Percentiles rank a stretch among this genome's conserved stretches.
phyloP scores from a whole-genome alignment of 1,140 invertebrate genomes.

The Orchestia grillus region DNA sequence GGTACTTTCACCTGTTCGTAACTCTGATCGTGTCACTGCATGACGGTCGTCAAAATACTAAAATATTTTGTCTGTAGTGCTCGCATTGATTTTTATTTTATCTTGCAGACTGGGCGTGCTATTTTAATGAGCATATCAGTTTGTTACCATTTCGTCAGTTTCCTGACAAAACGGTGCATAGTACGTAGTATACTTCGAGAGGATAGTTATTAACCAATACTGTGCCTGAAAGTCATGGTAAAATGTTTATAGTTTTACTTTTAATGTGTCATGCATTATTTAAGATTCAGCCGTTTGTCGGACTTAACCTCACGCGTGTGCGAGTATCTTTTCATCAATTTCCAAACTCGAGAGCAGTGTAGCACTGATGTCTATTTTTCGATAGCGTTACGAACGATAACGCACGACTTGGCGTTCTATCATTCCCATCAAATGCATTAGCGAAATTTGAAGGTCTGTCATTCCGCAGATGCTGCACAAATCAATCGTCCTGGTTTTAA shows the following conservation, averaged over 20 bases:
- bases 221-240: too few species aligned
- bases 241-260: too few species aligned
- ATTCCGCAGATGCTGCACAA: background rate
- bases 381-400: background rate
- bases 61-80: background rate
- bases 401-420: background rate
- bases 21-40: background rate
- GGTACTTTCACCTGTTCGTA: background rate
- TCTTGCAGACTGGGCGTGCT: background rate
- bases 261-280: too few species aligned
- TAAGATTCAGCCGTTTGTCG: too few species aligned
- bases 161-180: too few species aligned
- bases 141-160: too few species aligned
- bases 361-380: background rate
- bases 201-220: too few species aligned
- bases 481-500: background rate
- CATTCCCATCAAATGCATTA: background rate
- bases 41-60: background rate
- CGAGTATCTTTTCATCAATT: too few species aligned
- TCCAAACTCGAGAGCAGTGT: too few species aligned
- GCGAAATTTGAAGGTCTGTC: background rate
- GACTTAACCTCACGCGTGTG: too few species aligned
- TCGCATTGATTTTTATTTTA: background rate
- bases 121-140: background rate
- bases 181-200: too few species aligned